Conservation (phyloP, 2,888 invertebrate species). For the Disparrhopalites patrizii region DNA sequence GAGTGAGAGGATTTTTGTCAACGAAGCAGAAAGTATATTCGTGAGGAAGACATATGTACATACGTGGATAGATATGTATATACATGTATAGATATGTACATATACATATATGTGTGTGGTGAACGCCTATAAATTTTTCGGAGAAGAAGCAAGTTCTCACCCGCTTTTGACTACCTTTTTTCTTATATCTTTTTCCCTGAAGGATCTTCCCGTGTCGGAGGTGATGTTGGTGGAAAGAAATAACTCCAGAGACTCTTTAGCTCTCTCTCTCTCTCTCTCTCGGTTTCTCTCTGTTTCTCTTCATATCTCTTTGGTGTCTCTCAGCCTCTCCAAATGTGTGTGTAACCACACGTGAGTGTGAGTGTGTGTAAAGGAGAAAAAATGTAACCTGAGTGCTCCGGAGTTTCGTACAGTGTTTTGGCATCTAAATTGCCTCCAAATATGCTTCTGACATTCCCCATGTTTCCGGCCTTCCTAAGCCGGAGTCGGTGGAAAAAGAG, state of each 20-base stretch:
- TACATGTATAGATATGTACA: too few relatives aligned
- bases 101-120: too few relatives aligned
- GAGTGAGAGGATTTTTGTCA: conserved; percentile 23
- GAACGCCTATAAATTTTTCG: too few relatives aligned
- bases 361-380: neutral
- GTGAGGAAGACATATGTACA: neutral
- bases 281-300: neutral
- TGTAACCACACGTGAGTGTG: neutral
- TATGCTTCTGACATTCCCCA: conserved; percentile 15
- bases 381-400: conserved; percentile 25
- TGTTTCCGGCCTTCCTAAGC: neutral
- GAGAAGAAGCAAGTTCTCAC: too few relatives aligned
- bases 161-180: too few relatives aligned
- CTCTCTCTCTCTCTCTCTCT: neutral
- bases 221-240: too few relatives aligned
- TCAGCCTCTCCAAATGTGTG: neutral
- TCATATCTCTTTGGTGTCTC: neutral
- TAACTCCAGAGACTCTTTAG: too few relatives aligned
- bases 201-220: too few relatives aligned
- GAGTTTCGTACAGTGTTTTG: conserved; percentile 18
- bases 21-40: conserved; percentile 26
- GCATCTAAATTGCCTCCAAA: conserved; percentile 28
- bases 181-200: too few relatives aligned
- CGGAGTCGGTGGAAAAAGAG: too few relatives aligned
- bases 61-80: too few relatives aligned